Evolutionary conservation across 2,797 vertebrate genomes (phyloP).

Genomic region (Poeciliopsis turneri): DNA sequence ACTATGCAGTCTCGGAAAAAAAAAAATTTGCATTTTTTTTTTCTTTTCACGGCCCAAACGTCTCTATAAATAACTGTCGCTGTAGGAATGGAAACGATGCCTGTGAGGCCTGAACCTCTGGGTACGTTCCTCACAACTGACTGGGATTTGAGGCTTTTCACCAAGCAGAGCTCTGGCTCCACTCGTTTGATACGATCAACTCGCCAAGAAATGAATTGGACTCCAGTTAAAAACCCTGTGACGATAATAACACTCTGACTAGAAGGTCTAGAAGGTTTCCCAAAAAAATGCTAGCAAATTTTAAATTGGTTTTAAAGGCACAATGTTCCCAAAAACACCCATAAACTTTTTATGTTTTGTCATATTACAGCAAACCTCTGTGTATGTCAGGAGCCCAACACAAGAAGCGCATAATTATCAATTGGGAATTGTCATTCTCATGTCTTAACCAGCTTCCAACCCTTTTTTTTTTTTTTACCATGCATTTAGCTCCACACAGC

Average conservation of each 20-base stretch:
- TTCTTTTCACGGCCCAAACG: conserved; percentile 76
- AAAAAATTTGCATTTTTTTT: conserved; percentile 22
- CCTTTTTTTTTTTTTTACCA: no score
- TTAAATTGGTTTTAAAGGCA: not conserved
- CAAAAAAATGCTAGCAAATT: not conserved
- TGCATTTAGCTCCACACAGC: not conserved
- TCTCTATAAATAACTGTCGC: conserved; percentile 74
- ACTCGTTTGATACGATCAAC: conserved; percentile 44
- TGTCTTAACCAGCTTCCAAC: not conserved
- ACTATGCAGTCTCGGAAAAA: conserved; percentile 74
- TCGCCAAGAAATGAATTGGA: conserved; percentile 40
- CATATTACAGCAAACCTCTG: not conserved
- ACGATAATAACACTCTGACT: conserved; percentile 20
- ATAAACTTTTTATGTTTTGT: not conserved
- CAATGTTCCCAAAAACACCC: not conserved
- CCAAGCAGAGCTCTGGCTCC: conserved; percentile 50
- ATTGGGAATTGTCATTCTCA: not conserved
- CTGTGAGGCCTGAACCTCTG: conserved; percentile 47
- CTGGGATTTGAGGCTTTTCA: conserved; percentile 52
- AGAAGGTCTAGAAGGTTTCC: conserved; percentile 23
- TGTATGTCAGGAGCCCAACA: not conserved
- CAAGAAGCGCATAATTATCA: not conserved
- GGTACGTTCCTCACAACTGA: conserved; percentile 45
- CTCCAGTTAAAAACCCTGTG: conserved; percentile 33
- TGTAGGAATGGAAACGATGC: conserved; percentile 66